These are phyloP conservation scores for Argyresthia albistria DNA, from an alignment of 2,888 invertebrate genomes.

Conservation along the genomic window DNA sequence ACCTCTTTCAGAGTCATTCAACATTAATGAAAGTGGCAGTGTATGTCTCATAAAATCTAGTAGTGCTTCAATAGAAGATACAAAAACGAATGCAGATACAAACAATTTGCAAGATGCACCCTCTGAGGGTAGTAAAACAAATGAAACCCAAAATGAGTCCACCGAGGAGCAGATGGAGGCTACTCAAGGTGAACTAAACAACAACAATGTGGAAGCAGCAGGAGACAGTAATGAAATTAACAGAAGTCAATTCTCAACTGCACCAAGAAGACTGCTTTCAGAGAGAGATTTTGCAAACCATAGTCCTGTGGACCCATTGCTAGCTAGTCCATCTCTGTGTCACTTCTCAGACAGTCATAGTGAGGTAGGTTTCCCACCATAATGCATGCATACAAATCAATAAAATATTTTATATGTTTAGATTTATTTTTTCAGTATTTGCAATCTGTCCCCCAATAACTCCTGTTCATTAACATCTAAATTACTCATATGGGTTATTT, in stretches of 20 bases:
- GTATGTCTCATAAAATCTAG: background rate
- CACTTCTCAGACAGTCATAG: constrained; percentile 80
- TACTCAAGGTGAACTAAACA: constrained; percentile 38
- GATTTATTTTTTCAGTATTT: too few relatives aligned
- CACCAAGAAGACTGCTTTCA: constrained; percentile 48
- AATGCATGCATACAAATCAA: background rate
- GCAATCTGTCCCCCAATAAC: too few relatives aligned
- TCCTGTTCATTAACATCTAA: background rate
- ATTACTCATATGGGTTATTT: background rate
- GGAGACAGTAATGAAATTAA: constrained; percentile 35
- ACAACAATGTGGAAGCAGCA: constrained; percentile 40
- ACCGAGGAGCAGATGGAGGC: constrained; percentile 24
- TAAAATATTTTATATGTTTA: too few relatives aligned
- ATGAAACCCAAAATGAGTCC: constrained; percentile 10
- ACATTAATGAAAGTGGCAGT: background rate
- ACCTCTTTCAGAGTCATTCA: background rate
- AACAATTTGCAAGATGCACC: background rate
- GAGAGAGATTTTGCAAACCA: constrained; percentile 84
- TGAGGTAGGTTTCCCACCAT: constrained; percentile 55
- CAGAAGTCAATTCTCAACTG: constrained; percentile 32
- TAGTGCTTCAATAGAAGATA: background rate
- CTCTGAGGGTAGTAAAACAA: background rate
- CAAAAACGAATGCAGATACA: background rate
- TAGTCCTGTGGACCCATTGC: constrained; percentile 80
- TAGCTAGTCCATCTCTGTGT: constrained; percentile 78